Conservation (phyloP, 2,888 invertebrate genomes). For the Chrysomela aeneicollis region DNA sequence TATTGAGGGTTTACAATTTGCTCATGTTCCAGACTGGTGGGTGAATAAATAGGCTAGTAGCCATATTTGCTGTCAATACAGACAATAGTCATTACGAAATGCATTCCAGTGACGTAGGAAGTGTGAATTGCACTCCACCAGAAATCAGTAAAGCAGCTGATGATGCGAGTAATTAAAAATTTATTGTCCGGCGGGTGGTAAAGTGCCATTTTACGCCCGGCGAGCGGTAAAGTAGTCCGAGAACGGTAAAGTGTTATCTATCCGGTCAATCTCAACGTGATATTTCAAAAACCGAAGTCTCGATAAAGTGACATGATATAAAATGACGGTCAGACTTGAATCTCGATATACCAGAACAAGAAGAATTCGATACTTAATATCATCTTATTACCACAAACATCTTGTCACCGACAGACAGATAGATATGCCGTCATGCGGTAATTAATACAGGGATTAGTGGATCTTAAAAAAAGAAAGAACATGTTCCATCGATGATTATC, state of each 20-base stretch:
- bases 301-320: constrained; percentile 15
- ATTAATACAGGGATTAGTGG: constrained; percentile 24
- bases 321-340: constrained; percentile 9
- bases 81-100: no score
- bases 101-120: no score
- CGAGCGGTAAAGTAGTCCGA: no score
- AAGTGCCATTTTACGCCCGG: no score
- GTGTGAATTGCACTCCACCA: no score
- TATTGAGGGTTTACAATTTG: no score
- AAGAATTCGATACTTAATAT: constrained; percentile 2
- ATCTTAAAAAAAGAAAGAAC: constrained; percentile 24
- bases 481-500: constrained; percentile 43
- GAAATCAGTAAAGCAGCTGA: no score
- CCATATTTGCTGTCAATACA: no score
- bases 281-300: not conserved
- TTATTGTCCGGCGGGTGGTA: no score
- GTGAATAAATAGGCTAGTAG: no score
- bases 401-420: constrained; percentile 19
- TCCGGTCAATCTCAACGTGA: not conserved
- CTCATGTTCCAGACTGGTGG: no score
- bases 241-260: not conserved
- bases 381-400: constrained; percentile 23
- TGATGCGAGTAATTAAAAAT: no score
- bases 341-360: constrained; percentile 10
- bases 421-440: constrained; percentile 21